Base-by-base conservation (phyloP, 2,888 invertebrate genomes). In the Alloplasta piceator region DNA sequence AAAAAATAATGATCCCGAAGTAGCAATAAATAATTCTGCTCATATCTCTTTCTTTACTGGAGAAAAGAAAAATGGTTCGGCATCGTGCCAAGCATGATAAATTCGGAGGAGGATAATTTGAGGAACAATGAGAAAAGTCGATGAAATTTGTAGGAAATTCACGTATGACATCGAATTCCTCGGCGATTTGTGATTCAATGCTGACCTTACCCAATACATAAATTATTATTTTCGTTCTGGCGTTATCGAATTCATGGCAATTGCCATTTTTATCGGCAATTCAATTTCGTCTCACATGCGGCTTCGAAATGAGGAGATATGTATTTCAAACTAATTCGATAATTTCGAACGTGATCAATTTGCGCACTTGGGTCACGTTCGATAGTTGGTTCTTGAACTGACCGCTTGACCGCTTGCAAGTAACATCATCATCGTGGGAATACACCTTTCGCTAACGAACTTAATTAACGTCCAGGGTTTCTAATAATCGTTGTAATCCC, bases 401-500 rank as follows among this genome's bases (percentile, higher is more conserved):
- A 38, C 50, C 41, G 64, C 12, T 9, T 36, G 38, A 39, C 14
- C 5, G 14, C 61, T 6, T 39, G 6, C 56, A 39, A 39, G n/a
- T 43, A 46, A 43, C 50, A 46, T n/a, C 43, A 70, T 68, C 10
- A n/a, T 5, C 4, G 10, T 9, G 63, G 16, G 41, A 67, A 26
- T 26, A 50, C 43, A 56, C 0, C 7, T 56, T 58, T 58, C 67
- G 48, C 50, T 80, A 58, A 72, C 38, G 50, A 76, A 50, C 56
- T 58, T 72, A 68, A 73, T 68, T 73, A 55, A 26, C 68, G 7
- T 56, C 58, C 63, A 48, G 71, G 39, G 50, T 63, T 50, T 50
- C 48, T 52, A 60, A 67, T 80, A 36, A 80, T 58, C 72, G 38
- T 41, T 77, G 38, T 63, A 68, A 48, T 14, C 16, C 72, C 41